phyloP scores from a whole-genome alignment of 2,113 vertebrate genomes.

The Piliocolobus tephrosceles region DNA sequence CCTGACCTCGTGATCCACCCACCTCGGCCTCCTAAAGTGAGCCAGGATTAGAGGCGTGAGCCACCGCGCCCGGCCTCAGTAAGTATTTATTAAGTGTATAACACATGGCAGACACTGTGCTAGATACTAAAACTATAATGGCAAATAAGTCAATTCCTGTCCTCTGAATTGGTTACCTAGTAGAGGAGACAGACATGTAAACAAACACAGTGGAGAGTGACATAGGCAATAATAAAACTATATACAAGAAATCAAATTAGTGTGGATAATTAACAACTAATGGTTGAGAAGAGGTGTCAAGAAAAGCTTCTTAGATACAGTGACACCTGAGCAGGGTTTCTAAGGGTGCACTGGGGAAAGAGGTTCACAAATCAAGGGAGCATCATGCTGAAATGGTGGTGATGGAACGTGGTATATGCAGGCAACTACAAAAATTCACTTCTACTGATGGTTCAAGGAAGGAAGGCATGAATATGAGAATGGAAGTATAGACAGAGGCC shows the following conservation, averaged over 20 bases:
- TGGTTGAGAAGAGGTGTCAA: background rate
- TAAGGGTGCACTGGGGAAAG: background rate
- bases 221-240: background rate
- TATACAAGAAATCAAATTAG: background rate
- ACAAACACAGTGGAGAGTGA: background rate
- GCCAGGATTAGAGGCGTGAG: accelerated
- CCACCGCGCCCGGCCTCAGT: background rate
- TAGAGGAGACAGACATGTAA: background rate
- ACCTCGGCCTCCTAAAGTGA: too few relatives aligned
- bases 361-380: background rate
- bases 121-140: background rate
- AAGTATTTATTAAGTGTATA: background rate
- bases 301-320: background rate
- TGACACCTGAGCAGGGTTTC: background rate
- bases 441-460: background rate
- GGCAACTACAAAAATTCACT: background rate
- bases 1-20: accelerated
- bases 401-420: background rate
- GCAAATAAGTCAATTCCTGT: background rate
- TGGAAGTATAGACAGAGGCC: background rate
- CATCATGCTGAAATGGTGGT: background rate
- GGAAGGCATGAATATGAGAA: background rate
- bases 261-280: background rate
- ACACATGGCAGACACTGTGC: background rate
- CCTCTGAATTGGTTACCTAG: background rate